Percentiles rank a stretch among this genome's conserved stretches.
Conservation (phyloP, 37 sponge, comb jelly and placozoan species). For the Trichoplax adhaerens region DNA sequence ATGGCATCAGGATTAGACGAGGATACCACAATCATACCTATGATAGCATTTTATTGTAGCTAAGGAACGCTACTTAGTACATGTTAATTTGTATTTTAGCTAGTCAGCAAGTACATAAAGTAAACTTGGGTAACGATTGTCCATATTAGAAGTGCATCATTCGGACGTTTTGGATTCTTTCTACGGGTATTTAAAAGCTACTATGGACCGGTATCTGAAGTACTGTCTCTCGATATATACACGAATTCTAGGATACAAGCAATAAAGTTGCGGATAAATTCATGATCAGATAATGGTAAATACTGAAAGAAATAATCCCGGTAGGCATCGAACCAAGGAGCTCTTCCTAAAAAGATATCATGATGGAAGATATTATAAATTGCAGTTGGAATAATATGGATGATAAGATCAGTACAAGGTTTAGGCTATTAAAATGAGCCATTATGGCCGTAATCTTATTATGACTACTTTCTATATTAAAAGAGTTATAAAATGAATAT, state of each 20-base stretch:
- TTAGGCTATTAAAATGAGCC: no score
- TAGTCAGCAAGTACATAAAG: not conserved
- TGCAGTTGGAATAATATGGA: not conserved
- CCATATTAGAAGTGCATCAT: no score
- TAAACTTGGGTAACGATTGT: no score
- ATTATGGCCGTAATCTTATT: no score
- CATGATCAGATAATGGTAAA: constrained; percentile 34
- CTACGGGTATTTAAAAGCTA: no score
- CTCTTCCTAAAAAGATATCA: constrained; percentile 7
- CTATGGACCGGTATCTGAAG: no score
- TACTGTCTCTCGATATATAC: no score
- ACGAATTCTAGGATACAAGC: constrained; percentile 10
- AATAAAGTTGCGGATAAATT: constrained; percentile 20
- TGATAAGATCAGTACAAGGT: no score
- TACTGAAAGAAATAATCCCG: constrained; percentile 51
- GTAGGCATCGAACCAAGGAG: constrained; percentile 81
- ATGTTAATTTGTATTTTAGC: not conserved
- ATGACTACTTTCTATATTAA: no score
- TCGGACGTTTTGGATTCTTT: no score
- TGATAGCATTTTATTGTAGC: not conserved
- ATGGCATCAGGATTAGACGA: constrained; percentile 32
- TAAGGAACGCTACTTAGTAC: no score
- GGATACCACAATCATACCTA: constrained; percentile 58
- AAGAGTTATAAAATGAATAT: no score
- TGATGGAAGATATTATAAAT: not conserved